phyloP scores from a whole-genome alignment of 2,888 invertebrate genomes.

The Chironomus riparius region DNA sequence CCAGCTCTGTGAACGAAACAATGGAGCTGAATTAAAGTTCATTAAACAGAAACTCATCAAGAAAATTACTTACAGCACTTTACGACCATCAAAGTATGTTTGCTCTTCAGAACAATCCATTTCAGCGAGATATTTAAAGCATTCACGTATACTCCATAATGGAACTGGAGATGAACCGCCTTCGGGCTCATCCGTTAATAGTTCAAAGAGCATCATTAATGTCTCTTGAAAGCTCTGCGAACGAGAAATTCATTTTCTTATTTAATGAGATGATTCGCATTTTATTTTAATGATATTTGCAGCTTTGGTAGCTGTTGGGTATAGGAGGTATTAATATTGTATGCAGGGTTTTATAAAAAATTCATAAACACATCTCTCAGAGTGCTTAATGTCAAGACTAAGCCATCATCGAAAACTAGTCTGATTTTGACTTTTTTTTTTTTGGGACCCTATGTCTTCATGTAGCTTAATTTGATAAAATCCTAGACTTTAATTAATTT shows the following conservation, averaged over 20 bases:
- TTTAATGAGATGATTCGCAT: background rate
- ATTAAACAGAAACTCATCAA: constrained; percentile 8
- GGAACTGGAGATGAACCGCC: constrained; percentile 71
- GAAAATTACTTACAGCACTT: constrained; percentile 31
- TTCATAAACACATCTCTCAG: too few species aligned
- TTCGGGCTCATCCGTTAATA: constrained; percentile 72
- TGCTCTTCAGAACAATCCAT: constrained; percentile 42
- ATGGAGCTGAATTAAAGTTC: background rate
- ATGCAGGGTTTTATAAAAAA: too few species aligned
- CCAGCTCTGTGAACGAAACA: constrained; percentile 29
- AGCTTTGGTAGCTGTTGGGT: too few species aligned
- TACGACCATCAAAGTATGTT: constrained; percentile 31
- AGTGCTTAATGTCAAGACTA: too few species aligned
- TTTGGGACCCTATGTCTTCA: too few species aligned
- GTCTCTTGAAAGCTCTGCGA: constrained; percentile 62
- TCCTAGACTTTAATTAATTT: too few species aligned
- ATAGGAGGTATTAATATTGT: too few species aligned
- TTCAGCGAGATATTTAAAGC: constrained; percentile 50
- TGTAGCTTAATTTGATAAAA: too few species aligned
- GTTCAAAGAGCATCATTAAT: constrained; percentile 71
- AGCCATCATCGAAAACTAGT: too few species aligned
- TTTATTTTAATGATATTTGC: too few species aligned
- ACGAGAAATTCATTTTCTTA: background rate
- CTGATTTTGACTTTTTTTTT: too few species aligned
- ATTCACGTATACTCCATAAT: constrained; percentile 50